Conservation (phyloP, 2,888 invertebrate species). For the Drosophila lacicola region DNA sequence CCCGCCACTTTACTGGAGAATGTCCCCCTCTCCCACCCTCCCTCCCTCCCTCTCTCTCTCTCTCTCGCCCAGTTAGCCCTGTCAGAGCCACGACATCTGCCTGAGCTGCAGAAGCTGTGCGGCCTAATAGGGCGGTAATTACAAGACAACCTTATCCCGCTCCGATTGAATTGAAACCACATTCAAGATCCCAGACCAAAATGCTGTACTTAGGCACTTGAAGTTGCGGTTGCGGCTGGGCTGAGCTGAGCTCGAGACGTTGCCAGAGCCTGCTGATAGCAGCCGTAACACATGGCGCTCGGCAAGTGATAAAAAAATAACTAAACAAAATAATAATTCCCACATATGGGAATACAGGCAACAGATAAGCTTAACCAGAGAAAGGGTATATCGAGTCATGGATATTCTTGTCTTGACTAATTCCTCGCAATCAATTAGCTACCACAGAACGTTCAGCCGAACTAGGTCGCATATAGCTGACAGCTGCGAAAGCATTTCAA, state of each 20-base stretch:
- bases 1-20: not conserved
- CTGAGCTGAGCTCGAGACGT: not conserved
- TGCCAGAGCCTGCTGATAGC: constrained; percentile 37
- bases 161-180: constrained; percentile 31
- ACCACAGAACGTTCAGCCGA: too few relatives aligned
- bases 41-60: too few relatives aligned
- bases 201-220: constrained; percentile 41
- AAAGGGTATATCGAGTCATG: not conserved
- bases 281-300: constrained; percentile 43
- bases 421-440: too few relatives aligned
- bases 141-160: not conserved
- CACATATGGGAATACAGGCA: too few relatives aligned
- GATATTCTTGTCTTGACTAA: too few relatives aligned
- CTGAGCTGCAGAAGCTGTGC: constrained; percentile 32
- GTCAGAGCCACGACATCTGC: constrained; percentile 1
- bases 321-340: not conserved
- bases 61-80: not conserved
- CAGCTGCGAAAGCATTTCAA: too few relatives aligned
- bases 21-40: not conserved
- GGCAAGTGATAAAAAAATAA: constrained; percentile 24
- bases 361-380: constrained; percentile 7
- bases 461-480: too few relatives aligned
- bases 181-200: constrained; percentile 17
- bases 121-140: constrained; percentile 39
- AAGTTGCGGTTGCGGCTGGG: constrained; percentile 45